Evolutionary conservation across 2,888 invertebrate species (phyloP), one percentile per base, ranked within the genome.

Genomic region (Scaptomyza flava): DNA sequence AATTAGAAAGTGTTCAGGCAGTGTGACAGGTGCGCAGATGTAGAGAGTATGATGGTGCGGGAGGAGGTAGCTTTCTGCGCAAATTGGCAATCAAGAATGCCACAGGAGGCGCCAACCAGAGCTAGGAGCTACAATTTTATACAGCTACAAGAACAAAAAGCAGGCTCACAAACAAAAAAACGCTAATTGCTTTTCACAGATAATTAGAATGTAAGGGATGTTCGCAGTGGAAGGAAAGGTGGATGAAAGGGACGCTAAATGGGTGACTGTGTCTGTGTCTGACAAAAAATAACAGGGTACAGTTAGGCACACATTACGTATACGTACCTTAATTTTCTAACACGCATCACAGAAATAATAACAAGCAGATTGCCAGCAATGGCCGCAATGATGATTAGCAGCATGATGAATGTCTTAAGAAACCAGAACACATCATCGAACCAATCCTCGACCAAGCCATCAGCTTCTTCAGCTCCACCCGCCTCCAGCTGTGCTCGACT

Each of bases 331-430:
- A 94, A 89, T 90, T 94, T 94, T 81, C 94, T 93, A 91, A 94
- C 94, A 91, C 97, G 92, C 95, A 97, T 95, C 88, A 97, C 96
- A 84, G 95, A 95, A 41, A 97, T 96, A 78, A 98, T 98, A 75
- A 98, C 98, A 53, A 98, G 93, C 50, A 97, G 93, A 91, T 98
- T 98, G 47, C 98, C 98, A 80, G 98, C 95, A 63, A 98, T 94
- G 74, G 98, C 98, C 47, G 97, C 95, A 52, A 97, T 91, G 72
- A 98, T 98, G 70, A 98, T 97, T 86, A 96, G 94, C 42, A 95
- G 94, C 97, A 98, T 98, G 53, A 98, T 95, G 27, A 96, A 93
- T 72, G 95, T 94, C 93, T 96, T 96, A 67, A 96, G 84, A 27
- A 95, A 92, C 73, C 95, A 92, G 47, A 95, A 78, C 67, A 95